phyloP scores from a whole-genome alignment of 2,113 vertebrate species.

The Diglossa brunneiventris region DNA sequence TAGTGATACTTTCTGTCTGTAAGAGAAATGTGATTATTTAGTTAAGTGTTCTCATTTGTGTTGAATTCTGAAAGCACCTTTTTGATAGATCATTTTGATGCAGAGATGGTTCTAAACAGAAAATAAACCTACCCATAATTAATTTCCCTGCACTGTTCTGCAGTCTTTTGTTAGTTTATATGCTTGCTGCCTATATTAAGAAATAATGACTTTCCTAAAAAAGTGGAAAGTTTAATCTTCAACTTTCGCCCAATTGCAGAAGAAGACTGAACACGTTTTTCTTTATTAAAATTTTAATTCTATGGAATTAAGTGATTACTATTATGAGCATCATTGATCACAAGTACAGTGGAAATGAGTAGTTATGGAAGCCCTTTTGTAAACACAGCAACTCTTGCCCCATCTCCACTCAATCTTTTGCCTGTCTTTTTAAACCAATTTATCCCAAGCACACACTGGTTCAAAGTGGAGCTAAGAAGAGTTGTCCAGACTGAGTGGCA shows the following conservation, averaged over 20 bases:
- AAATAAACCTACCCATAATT: not conserved
- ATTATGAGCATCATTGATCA: not conserved
- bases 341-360: not conserved
- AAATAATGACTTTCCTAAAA: not conserved
- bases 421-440: not conserved
- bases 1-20: not conserved
- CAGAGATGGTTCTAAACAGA: not conserved
- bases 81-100: not conserved
- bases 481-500: not conserved
- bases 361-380: not conserved
- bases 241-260: not conserved
- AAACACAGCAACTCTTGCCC: not conserved
- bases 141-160: not conserved
- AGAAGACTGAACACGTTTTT: not conserved
- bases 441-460: not conserved
- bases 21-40: not conserved
- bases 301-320: not conserved
- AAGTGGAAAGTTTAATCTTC: not conserved
- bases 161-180: not conserved
- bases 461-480: not conserved
- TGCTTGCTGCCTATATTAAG: not conserved
- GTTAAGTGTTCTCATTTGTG: not conserved
- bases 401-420: not conserved
- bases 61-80: not conserved
- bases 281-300: not conserved